phyloP scores from a whole-genome alignment of 2,113 vertebrate genomes.

The Alethe castanea region DNA sequence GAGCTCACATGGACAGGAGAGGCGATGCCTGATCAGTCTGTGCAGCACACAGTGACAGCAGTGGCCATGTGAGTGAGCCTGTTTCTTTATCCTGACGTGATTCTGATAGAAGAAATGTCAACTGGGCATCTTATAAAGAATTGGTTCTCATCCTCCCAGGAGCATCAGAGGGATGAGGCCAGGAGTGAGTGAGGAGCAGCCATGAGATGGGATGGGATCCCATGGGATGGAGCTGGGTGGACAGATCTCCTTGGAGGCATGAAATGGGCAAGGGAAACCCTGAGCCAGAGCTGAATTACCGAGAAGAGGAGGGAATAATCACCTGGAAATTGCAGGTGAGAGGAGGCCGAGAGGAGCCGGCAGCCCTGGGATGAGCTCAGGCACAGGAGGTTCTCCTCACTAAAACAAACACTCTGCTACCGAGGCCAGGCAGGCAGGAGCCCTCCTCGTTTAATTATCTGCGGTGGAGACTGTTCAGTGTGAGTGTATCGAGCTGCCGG shows the following conservation, averaged over 20 bases:
- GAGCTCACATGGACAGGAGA: rapidly evolving
- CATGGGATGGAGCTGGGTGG: rapidly evolving
- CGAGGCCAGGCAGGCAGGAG: background rate
- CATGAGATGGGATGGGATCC: background rate
- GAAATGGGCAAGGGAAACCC: background rate
- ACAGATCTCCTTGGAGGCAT: background rate
- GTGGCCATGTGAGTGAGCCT: background rate
- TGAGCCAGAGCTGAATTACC: background rate
- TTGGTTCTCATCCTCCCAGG: background rate
- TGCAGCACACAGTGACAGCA: rapidly evolving
- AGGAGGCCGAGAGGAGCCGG: background rate
- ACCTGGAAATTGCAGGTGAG: background rate
- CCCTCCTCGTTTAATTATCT: constrained; percentile 6
- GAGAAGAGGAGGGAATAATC: background rate
- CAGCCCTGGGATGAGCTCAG: background rate
- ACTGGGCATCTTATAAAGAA: constrained; percentile 1
- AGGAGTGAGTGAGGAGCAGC: rapidly evolving
- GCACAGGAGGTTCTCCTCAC: background rate
- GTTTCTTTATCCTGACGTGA: background rate
- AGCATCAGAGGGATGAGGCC: background rate
- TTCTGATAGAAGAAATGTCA: background rate
- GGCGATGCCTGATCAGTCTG: rapidly evolving
- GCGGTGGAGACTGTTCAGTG: background rate
- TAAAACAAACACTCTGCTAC: background rate
- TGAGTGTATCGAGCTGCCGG: background rate